Evolutionary conservation across 1,140 invertebrate species (phyloP).

Genomic region (Cydia amplana): DNA sequence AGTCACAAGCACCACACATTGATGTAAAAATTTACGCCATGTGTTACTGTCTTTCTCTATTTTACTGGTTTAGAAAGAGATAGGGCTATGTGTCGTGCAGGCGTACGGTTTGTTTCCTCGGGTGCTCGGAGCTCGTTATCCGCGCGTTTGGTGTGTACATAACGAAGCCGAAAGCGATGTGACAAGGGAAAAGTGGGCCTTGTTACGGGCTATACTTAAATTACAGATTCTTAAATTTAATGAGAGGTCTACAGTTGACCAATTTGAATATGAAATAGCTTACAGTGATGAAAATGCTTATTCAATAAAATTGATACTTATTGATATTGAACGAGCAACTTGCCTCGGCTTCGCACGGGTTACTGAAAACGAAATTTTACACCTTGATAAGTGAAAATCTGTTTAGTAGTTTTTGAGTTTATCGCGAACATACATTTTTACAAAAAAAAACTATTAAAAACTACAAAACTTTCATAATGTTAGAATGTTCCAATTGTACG

Average conservation of each 20-base stretch:
- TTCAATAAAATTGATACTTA: too few species aligned
- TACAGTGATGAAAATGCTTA: not conserved
- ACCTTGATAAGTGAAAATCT: too few species aligned
- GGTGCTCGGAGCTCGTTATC: not conserved
- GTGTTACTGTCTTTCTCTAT: not conserved
- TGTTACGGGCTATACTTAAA: not conserved
- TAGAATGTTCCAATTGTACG: not conserved
- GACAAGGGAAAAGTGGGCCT: not conserved
- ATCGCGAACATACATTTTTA: too few species aligned
- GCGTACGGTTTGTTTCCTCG: not conserved
- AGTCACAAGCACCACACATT: not conserved
- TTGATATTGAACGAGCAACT: too few species aligned
- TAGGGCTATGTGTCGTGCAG: not conserved
- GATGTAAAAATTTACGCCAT: not conserved
- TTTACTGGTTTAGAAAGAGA: not conserved
- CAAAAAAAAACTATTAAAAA: too few species aligned
- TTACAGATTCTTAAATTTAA: not conserved
- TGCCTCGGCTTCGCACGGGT: too few species aligned
- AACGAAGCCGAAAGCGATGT: slow-evolving; percentile 12
- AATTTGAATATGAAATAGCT: not conserved
- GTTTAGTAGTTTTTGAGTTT: too few species aligned
- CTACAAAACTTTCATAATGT: not conserved
- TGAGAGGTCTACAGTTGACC: not conserved
- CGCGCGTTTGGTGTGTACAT: not conserved
- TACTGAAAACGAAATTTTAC: too few species aligned